Base-by-base conservation (phyloP, 1,140 invertebrate species). In the Asbolus verrucosus region DNA sequence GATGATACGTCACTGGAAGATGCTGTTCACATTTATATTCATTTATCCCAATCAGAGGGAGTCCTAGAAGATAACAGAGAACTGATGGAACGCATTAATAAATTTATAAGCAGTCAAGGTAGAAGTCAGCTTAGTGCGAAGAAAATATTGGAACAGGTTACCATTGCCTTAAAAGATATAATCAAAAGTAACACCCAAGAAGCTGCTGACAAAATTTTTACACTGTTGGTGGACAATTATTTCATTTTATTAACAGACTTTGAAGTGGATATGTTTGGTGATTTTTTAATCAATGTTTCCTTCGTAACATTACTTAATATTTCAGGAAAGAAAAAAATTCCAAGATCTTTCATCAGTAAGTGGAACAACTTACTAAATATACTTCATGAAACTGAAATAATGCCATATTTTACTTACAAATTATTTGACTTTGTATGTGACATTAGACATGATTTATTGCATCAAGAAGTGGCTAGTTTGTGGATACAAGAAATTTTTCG, bases 401-500 rank as follows among this genome's bases (percentile, higher is more conserved):
- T 77, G 24, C 67, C 39, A 30, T 6, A 13, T 19, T 33, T 75
- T 41, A 15, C 75, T 1, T 36, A 69, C 6, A 67, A 73, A 67
- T 60, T 77, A 16, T 69, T 69, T 60, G 16, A 72, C 27, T 46
- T 72, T 16, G 38, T 50, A 4, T 27, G 11, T 24, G 39, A 71
- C 65, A 30, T 43, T 9, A 62, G 6, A 16, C 1, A 43, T 50
- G 38, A 41, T 24, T 43, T 67, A 0, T 27, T n/a, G 5, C 27
- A 19, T 14, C 72, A 69, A 65, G 66, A 65, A 31, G 50, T 73
- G 14, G 75, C 75, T 5, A 41, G 69, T 31, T 65, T 75, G 15
- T 77, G 75, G 75, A 73, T 75, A 21, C 59, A 50, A 30, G 72
- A 75, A 63, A 65, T 77, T 31, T 69, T 70, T 18, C 11, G 18